Evolutionary conservation across 2,888 invertebrate genomes (phyloP), one percentile per base, ranked within the genome.

Genomic region (Junonia oenone): DNA sequence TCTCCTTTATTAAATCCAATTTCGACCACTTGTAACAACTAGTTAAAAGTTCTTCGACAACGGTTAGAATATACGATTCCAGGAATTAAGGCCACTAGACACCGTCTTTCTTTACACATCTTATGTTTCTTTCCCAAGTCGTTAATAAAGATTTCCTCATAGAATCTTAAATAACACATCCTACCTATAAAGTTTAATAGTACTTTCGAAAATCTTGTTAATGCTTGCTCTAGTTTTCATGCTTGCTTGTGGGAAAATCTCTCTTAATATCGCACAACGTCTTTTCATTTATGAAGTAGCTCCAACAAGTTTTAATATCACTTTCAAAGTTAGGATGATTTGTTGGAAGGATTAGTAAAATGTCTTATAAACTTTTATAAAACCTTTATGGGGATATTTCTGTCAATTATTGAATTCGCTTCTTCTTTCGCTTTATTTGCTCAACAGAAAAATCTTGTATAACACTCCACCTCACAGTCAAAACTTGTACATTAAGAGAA

Each of bases 11-110:
- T 26, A 5, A 26, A 26, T 26, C 3, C 26, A 26, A 26, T 26
- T 5, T 5, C 6, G 26, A 5, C 26, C 6, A 26, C n/a, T n/a
- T n/a, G n/a, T n/a, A n/a, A n/a, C n/a, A n/a, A n/a, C n/a, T n/a
- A n/a, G n/a, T n/a, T n/a, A 15, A 2, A 15, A 14, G 2, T 6
- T 14, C 14, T 14, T 6, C 3, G 6, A 14, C 14, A 5, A 37
- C 22, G n/a, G 19, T 14, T 19, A 43, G 15, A 17, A n/a, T 17
- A 51, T 49, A 8, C 38, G 37, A n/a, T 15, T 14, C 19, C 9
- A 22, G 15, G 29, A 58, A 58, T 55, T 58, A 47, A 29, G 58
- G 51, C 48, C 55, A 51, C 47, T 33, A 26, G 54, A 53, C 45
- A 37, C 17, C 33, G 35, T 35, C 38, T 47, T 43, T 50, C 50